phyloP scores from a whole-genome alignment of 2,888 invertebrate species.

The Zootermopsis nevadensis region DNA sequence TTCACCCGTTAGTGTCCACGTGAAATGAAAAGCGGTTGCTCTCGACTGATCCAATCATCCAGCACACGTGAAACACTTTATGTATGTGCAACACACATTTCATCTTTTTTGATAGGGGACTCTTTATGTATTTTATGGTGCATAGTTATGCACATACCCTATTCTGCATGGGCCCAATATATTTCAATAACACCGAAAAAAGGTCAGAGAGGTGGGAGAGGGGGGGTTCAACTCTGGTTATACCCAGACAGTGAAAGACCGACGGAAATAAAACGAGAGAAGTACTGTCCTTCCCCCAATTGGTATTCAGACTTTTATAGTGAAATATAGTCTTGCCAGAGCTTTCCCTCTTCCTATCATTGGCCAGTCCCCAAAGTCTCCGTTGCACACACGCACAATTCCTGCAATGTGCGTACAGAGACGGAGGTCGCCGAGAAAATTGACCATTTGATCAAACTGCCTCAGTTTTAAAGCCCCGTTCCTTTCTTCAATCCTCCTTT shows the following conservation, averaged over 20 bases:
- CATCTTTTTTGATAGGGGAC: conserved; percentile 29
- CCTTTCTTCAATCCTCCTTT: neutral
- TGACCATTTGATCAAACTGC: conserved; percentile 49
- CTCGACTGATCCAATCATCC: conserved; percentile 14
- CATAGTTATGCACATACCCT: conserved; percentile 22
- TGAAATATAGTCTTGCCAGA: conserved; percentile 44
- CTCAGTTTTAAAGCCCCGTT: neutral
- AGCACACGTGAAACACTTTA: conserved; percentile 14
- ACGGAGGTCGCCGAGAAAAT: conserved; percentile 28
- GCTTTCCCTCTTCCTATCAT: conserved; percentile 22
- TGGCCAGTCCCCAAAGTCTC: conserved; percentile 28
- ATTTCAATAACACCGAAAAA: conserved; percentile 29
- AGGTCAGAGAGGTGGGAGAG: neutral
- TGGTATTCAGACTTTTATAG: conserved; percentile 49
- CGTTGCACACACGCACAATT: neutral
- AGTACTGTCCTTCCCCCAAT: conserved; percentile 13
- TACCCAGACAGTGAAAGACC: conserved; percentile 12
- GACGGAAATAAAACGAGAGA: neutral
- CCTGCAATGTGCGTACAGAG: neutral
- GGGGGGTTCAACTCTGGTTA: neutral
- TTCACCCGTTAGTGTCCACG: neutral
- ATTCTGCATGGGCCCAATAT: conserved; percentile 30
- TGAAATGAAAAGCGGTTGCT: neutral
- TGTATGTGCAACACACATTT: conserved; percentile 40
- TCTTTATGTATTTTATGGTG: neutral